Percentiles rank a stretch among this genome's conserved stretches.
These are phyloP conservation scores for Calameuta filiformis DNA, from an alignment of 2,888 invertebrate genomes.

Conservation along the genomic window DNA sequence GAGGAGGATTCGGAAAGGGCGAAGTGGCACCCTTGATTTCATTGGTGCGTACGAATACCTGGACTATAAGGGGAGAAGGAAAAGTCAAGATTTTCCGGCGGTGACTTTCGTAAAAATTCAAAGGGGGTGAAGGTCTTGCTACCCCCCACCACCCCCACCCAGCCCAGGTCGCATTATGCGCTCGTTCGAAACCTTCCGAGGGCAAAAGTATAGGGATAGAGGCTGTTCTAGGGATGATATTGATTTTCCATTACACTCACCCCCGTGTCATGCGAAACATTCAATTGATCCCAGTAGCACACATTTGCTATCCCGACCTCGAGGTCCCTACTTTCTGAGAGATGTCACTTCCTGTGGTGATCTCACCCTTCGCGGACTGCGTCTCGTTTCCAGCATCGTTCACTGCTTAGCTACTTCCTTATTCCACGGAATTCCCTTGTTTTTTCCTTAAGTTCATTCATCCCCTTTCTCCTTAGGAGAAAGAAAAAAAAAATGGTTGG, in stretches of 20 bases:
- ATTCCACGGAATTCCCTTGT: background rate
- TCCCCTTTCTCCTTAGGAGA: background rate
- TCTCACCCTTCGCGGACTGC: slow-evolving; percentile 8
- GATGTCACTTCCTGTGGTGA: slow-evolving; percentile 41
- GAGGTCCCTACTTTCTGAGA: slow-evolving; percentile 30
- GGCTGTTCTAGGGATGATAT: slow-evolving; percentile 38
- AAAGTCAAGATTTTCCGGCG: background rate
- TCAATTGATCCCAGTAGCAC: slow-evolving; percentile 52
- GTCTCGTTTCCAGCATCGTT: background rate
- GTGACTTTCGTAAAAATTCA: background rate
- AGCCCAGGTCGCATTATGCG: background rate
- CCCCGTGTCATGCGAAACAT: slow-evolving; percentile 36
- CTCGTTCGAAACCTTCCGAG: background rate
- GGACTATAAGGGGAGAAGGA: background rate
- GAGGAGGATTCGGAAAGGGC: background rate
- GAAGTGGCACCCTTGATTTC: background rate
- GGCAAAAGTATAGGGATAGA: background rate
- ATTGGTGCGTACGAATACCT: background rate
- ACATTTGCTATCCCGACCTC: slow-evolving; percentile 39
- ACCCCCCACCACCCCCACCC: background rate
- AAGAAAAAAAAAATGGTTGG: background rate
- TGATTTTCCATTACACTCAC: slow-evolving; percentile 56
- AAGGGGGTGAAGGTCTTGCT: background rate
- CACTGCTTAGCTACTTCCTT: background rate
- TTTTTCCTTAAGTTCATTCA: background rate